Conservation (phyloP, 2,113 vertebrate genomes). For the Machaerirhynchus nigripectus region DNA sequence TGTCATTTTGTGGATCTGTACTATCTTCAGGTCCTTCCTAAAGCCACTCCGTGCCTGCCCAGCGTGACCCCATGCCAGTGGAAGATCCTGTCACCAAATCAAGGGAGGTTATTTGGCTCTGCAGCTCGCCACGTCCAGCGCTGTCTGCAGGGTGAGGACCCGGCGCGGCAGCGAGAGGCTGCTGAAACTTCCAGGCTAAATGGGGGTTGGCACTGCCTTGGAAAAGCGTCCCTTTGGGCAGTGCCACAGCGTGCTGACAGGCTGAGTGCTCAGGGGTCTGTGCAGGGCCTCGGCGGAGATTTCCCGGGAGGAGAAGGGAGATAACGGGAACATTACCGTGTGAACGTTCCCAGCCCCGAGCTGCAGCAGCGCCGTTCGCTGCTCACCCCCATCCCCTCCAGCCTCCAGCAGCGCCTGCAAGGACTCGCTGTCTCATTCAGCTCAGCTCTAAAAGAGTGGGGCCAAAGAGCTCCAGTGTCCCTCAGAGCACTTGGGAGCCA, state of each 20-base stretch:
- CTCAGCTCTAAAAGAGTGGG: background rate
- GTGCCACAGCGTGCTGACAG: background rate
- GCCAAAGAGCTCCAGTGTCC: background rate
- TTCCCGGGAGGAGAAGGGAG: background rate
- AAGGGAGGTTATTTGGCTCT: background rate
- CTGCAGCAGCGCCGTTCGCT: background rate
- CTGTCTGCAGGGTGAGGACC: background rate
- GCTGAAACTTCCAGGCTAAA: background rate
- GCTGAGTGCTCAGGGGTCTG: background rate
- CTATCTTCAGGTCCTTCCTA: background rate
- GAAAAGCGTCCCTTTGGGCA: background rate
- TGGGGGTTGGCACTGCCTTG: background rate
- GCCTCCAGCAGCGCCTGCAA: background rate
- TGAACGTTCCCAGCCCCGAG: background rate
- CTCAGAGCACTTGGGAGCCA: accelerated
- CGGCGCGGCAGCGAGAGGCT: background rate
- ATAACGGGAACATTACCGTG: background rate
- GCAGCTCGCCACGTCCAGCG: background rate
- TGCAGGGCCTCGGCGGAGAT: background rate
- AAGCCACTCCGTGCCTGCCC: background rate
- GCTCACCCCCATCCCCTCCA: background rate
- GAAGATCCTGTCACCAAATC: background rate
- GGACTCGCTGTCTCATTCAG: background rate
- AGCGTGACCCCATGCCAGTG: background rate
- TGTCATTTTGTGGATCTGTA: constrained; percentile 49